phyloP scores from a whole-genome alignment of 2,113 vertebrate genomes.

The Cyprinodon variegatus region DNA sequence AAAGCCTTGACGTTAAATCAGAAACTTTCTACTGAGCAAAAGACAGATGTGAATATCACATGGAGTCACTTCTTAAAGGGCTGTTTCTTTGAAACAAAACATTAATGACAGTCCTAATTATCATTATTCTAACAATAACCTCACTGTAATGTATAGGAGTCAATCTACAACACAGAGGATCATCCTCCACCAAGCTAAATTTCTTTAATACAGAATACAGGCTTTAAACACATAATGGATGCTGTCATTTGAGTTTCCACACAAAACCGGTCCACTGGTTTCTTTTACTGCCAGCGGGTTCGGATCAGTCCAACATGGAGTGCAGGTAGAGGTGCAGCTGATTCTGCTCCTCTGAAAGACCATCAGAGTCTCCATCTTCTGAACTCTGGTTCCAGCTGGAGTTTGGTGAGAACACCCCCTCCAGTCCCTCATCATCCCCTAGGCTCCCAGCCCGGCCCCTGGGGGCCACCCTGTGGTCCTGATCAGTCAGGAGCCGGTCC shows the following conservation, averaged over 20 bases:
- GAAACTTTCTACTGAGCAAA: not conserved
- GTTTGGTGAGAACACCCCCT: slow-evolving; percentile 2
- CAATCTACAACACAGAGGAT: not conserved
- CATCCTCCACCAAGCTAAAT: not conserved
- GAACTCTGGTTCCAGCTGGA: slow-evolving; percentile 21
- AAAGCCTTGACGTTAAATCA: not conserved
- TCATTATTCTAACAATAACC: not conserved
- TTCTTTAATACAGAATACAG: not conserved
- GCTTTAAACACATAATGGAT: not conserved
- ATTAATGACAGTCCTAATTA: not conserved
- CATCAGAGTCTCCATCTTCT: slow-evolving; percentile 18
- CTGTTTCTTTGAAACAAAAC: not conserved
- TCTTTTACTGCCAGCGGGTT: not conserved
- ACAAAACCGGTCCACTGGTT: not conserved
- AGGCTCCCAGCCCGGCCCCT: slow-evolving; percentile 1
- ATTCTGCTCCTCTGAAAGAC: slow-evolving; percentile 19
- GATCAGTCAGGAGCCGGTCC: slow-evolving; percentile 40
- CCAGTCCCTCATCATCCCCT: slow-evolving; percentile 12
- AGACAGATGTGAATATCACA: not conserved
- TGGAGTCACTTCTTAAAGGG: not conserved
- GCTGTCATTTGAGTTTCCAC: not conserved
- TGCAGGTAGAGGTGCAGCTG: slow-evolving; percentile 25
- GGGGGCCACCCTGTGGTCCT: not conserved
- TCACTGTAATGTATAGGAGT: not conserved
- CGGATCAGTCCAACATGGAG: not conserved